phyloP scores from a whole-genome alignment of 1,140 invertebrate species.

The Achroia grisella region DNA sequence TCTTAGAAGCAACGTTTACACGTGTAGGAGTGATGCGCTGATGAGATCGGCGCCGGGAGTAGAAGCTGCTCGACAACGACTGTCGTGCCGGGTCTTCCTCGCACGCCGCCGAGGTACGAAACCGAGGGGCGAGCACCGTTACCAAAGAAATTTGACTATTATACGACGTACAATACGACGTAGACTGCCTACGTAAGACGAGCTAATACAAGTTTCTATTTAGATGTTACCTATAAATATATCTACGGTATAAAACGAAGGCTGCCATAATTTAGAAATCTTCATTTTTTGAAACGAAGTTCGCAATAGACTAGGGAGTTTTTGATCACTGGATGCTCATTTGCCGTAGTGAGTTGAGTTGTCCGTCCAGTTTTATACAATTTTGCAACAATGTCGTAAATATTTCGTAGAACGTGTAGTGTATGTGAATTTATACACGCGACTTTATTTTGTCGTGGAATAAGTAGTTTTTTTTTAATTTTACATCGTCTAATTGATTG shows the following conservation, averaged over 20 bases:
- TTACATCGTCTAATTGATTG: no score
- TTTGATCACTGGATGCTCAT: constrained; percentile 61
- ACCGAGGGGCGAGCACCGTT: constrained; percentile 13
- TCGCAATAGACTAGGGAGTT: constrained; percentile 25
- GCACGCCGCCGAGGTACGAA: background rate
- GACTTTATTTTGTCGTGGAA: constrained; percentile 4
- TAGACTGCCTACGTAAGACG: constrained; percentile 37
- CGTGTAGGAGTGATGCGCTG: no score
- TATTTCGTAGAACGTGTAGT: constrained; percentile 30
- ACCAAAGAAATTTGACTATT: constrained; percentile 47
- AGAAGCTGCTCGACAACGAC: background rate
- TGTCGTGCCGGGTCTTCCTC: background rate
- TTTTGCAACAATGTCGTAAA: constrained; percentile 46
- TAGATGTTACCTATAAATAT: constrained; percentile 42
- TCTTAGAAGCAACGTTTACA: background rate
- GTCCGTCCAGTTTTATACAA: constrained; percentile 70
- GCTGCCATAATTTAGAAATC: constrained; percentile 33
- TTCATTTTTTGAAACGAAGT: constrained; percentile 28
- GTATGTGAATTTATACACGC: constrained; percentile 18
- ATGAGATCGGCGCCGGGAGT: no score
- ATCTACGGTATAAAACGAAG: constrained; percentile 35
- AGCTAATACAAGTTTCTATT: constrained; percentile 34
- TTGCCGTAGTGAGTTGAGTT: constrained; percentile 68
- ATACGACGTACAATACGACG: constrained; percentile 30
- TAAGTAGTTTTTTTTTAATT: no score